Percentiles rank a stretch among this genome's conserved stretches.
These are phyloP conservation scores for Darevskia nairensis DNA, from an alignment of 2,797 vertebrate genomes.

Conservation along the genomic window DNA sequence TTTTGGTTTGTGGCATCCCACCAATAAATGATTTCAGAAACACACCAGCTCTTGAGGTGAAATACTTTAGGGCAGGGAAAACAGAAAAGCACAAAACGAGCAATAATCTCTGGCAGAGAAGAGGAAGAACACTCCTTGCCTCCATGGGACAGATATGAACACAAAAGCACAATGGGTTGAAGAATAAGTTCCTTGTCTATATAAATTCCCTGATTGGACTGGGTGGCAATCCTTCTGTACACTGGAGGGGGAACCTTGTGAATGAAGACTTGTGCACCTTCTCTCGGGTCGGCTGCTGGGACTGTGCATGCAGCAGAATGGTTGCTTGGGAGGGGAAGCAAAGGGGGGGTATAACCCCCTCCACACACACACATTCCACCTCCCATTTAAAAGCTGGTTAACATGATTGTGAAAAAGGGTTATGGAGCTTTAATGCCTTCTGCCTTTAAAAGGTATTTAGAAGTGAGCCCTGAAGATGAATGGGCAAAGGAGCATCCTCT, in stretches of 20 bases:
- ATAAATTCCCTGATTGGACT: neutral
- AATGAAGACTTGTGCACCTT: neutral
- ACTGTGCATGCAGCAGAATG: neutral
- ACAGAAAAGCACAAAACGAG: slow-evolving; percentile 25
- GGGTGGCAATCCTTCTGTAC: neutral
- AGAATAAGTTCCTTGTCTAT: slow-evolving; percentile 42
- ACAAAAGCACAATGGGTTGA: slow-evolving; percentile 60
- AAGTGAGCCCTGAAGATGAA: slow-evolving; percentile 8
- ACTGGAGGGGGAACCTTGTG: neutral
- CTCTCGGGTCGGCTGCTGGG: neutral
- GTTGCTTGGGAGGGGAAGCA: neutral
- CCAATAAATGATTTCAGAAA: slow-evolving; percentile 64
- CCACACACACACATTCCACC: neutral
- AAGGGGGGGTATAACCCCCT: no score
- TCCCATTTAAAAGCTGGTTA: neutral
- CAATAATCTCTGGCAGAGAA: slow-evolving; percentile 41
- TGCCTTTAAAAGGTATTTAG: slow-evolving; percentile 42
- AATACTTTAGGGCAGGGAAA: slow-evolving; percentile 46
- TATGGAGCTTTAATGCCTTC: neutral
- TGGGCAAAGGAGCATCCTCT: neutral
- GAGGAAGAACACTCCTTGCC: slow-evolving; percentile 56
- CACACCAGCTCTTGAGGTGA: slow-evolving; percentile 72
- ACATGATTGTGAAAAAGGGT: neutral
- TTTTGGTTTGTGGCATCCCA: slow-evolving; percentile 61
- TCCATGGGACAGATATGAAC: slow-evolving; percentile 56